Conservation (phyloP, 2,797 vertebrate genomes). For the Dipus sagitta region DNA sequence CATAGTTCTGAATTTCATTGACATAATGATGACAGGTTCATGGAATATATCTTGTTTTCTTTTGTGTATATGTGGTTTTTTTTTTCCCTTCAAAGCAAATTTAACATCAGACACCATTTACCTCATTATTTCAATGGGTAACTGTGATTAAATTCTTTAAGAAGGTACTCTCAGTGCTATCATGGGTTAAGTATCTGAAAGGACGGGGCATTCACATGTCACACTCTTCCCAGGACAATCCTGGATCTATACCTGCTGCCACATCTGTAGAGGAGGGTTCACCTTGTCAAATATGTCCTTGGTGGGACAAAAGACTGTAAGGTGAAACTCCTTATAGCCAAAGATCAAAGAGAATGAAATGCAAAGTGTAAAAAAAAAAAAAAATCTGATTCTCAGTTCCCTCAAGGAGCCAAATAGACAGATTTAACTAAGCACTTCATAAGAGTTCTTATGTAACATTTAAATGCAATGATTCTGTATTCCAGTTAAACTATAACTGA, state of each 20-base stretch:
- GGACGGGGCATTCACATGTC: neutral
- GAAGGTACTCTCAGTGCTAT: neutral
- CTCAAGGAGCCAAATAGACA: neutral
- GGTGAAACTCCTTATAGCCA: neutral
- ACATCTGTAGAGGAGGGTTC: neutral
- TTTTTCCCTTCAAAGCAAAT: conserved; percentile 12
- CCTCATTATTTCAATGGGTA: conserved; percentile 8
- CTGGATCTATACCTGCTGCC: neutral
- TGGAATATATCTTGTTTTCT: neutral
- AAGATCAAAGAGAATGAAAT: conserved; percentile 28
- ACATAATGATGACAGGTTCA: neutral
- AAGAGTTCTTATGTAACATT: conserved; percentile 12
- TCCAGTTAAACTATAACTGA: conserved; percentile 37
- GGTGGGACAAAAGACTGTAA: neutral
- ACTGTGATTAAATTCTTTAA: conserved; percentile 41
- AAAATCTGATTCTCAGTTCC: neutral
- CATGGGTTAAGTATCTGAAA: neutral
- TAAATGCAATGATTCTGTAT: conserved; percentile 31
- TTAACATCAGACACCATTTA: conserved; percentile 8
- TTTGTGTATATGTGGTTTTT: neutral
- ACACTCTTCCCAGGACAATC: neutral
- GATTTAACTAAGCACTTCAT: conserved; percentile 34
- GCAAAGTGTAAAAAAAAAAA: neutral
- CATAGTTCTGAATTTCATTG: neutral
- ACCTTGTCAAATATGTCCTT: neutral